Evolutionary conservation across 2,113 vertebrate genomes (phyloP), one percentile per base, ranked within the genome.

Genomic region (Condylura cristata): DNA sequence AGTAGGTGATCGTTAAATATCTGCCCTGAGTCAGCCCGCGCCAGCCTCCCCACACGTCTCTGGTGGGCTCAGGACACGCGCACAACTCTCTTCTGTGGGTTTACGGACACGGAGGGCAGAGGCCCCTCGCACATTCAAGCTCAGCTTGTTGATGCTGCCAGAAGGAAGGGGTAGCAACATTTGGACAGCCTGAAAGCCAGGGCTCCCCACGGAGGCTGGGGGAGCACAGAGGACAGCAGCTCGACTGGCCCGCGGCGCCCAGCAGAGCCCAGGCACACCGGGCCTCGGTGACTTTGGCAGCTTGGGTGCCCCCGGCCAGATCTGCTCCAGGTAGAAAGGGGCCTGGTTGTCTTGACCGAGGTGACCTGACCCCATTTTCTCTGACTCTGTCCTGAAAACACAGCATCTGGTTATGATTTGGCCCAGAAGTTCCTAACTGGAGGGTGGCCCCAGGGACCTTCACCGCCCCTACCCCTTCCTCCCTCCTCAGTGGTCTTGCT

Each of bases 351-450:
- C 37, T 71, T 61, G 66, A 76, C 68, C 5, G 18, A 53, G 46
- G 22, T 79, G 51, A 56, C 39, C 53, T 12, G 28, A 65, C 75
- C 68, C 51, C 32, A 71, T 39, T 86, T 95, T 82, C 91, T 93
- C 68, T 51, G 84, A 78, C 65, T 75, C n/a, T 46, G 16, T 79
- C 79, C 82, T 75, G 89, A 70, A 28, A 82, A 72, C 63, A 44
- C 39, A 95, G 82, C 81, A 82, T 95, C 85, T 83, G 56, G 84
- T 66, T 92, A 61, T 96, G 74, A 90, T 92, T 86, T 97, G 82
- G 34, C 70, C 51, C 51, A 68, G 89, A 94, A 91, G 74, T 48
- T 82, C 61, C 74, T 78, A 41, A 58, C 78, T 44, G n/a, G 82
- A 56, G 65, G n/a, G 22, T 39, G 63, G n/a, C 60, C 44, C 34